Evolutionary conservation across 2,888 invertebrate genomes (phyloP).

Genomic region (Caenorhabditis wallacei): DNA sequence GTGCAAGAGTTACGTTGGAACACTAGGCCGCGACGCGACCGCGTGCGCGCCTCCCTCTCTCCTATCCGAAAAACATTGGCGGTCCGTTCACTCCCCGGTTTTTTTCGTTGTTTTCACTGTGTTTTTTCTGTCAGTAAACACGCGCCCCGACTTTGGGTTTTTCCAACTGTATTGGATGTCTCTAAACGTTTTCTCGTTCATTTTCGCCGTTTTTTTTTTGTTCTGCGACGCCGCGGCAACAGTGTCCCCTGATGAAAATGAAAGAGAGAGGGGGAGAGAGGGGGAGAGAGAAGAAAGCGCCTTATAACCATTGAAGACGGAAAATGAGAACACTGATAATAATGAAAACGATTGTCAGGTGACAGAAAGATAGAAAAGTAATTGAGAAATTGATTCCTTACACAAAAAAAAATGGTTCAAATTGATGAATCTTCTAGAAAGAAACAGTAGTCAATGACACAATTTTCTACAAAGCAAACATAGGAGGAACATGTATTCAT

Average conservation of each 20-base stretch:
- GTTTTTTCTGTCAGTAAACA: slow-evolving; percentile 17
- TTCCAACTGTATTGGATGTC: slow-evolving; percentile 28
- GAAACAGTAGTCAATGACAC: neutral
- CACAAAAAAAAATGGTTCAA: neutral
- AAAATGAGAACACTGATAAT: slow-evolving; percentile 47
- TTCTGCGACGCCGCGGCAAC: neutral
- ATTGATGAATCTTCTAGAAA: neutral
- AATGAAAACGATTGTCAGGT: slow-evolving; percentile 18
- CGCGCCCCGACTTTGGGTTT: neutral
- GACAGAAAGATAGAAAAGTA: slow-evolving; percentile 5
- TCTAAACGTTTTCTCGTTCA: slow-evolving; percentile 6
- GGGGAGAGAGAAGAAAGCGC: neutral
- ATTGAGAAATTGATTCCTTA: neutral
- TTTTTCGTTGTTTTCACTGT: slow-evolving; percentile 42
- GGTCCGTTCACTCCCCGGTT: slow-evolving; percentile 10
- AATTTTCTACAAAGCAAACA: slow-evolving; percentile 18
- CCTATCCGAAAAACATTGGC: slow-evolving; percentile 40
- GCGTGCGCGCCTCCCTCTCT: slow-evolving; percentile 33
- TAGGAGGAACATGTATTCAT: slow-evolving; percentile 1
- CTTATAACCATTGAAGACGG: neutral
- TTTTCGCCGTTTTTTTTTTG: neutral
- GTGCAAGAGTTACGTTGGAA: slow-evolving; percentile 43
- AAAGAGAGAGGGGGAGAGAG: neutral
- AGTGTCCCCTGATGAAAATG: slow-evolving; percentile 6
- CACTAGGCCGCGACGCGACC: slow-evolving; percentile 58